These are phyloP conservation scores for Hylaeus volcanicus DNA, from an alignment of 1,140 invertebrate genomes.

Conservation along the genomic window DNA sequence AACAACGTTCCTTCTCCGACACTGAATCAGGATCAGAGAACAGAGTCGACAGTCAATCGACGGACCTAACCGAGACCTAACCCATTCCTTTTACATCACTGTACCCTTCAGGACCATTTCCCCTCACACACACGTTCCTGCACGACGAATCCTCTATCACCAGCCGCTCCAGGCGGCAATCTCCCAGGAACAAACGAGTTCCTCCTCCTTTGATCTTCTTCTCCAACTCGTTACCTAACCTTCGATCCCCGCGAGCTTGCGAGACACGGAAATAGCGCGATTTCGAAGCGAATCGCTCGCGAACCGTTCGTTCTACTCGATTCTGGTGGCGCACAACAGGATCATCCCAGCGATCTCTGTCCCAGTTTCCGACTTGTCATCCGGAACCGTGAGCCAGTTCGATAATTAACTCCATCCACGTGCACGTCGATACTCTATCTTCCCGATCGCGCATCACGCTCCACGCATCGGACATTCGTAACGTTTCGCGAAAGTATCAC, in stretches of 20 bases:
- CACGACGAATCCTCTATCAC: slow-evolving; percentile 1
- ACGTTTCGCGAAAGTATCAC: slow-evolving; percentile 16
- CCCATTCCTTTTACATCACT: too few species aligned
- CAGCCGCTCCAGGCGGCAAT: slow-evolving; percentile 12
- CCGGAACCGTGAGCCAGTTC: slow-evolving; percentile 14
- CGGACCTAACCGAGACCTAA: too few species aligned
- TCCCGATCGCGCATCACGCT: background rate
- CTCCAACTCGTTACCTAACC: slow-evolving; percentile 18
- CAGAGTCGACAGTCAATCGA: too few species aligned
- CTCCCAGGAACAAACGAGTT: slow-evolving; percentile 15
- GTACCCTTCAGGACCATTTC: background rate
- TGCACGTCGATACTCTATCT: background rate
- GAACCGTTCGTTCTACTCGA: background rate
- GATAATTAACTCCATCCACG: slow-evolving; percentile 14
- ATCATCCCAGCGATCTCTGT: slow-evolving; percentile 3
- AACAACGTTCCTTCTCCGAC: too few species aligned
- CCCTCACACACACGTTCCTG: background rate
- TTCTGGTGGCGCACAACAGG: background rate
- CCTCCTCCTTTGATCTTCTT: slow-evolving; percentile 1
- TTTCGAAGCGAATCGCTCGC: background rate
- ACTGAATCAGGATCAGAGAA: too few species aligned
- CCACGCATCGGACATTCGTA: background rate
- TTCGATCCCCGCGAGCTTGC: slow-evolving; percentile 5
- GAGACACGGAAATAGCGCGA: background rate
- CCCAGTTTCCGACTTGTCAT: background rate